Conservation (phyloP, 2,113 vertebrate genomes). For the Tursiops truncatus region DNA sequence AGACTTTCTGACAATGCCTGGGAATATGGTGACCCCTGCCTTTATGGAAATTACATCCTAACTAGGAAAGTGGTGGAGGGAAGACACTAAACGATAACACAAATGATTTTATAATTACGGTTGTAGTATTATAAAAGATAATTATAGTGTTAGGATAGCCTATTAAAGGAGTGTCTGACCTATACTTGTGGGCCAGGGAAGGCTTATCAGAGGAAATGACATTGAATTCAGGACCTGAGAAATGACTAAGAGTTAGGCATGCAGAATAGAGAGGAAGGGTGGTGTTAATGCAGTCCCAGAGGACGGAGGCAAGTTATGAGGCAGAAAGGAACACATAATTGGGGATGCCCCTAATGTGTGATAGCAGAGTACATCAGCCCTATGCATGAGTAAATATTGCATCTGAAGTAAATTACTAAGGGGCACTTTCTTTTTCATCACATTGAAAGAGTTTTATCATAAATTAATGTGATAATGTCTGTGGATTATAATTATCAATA, state of each 20-base stretch:
- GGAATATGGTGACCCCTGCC: background rate
- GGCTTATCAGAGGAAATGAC: background rate
- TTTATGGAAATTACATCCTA: background rate
- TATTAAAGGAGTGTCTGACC: background rate
- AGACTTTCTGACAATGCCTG: background rate
- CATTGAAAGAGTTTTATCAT: background rate
- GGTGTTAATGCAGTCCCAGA: background rate
- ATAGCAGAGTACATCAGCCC: background rate
- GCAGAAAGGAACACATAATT: background rate
- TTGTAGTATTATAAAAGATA: background rate
- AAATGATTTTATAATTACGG: background rate
- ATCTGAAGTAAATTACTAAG: constrained; percentile 14
- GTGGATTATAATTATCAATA: background rate
- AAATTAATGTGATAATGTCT: background rate
- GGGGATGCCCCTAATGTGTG: background rate
- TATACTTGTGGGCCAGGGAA: background rate
- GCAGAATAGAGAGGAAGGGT: background rate
- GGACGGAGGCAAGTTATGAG: background rate
- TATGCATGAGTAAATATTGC: background rate
- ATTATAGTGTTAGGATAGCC: background rate
- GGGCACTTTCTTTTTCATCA: background rate
- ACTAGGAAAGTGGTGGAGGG: background rate
- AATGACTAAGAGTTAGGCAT: background rate
- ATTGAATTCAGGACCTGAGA: background rate
- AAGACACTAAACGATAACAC: background rate